Evolutionary conservation across 2,888 invertebrate species (phyloP), one percentile per base, ranked within the genome.

Genomic region (Sphecodes monilicornis): DNA sequence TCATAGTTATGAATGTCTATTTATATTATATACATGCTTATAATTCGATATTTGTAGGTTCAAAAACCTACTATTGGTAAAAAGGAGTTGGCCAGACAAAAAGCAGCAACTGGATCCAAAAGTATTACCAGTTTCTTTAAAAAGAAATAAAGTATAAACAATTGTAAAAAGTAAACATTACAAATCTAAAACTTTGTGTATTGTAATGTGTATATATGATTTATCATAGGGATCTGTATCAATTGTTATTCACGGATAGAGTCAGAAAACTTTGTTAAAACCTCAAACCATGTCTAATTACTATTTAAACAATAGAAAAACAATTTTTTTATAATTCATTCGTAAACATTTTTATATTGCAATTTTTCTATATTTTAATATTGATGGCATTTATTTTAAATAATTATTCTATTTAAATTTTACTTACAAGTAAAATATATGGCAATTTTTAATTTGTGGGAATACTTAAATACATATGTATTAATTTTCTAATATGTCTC

Each of bases 91-190:
- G 96, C 97, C 0, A 95, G 97, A 90, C 96, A 96, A 91, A 98
- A 97, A 94, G 97, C 98, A 78, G 98, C 98, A 46, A 96, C 96
- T 91, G 97, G 98, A 74, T 97, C 97, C 43, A 98, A 98, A 95
- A 97, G 96, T 91, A 98, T 98, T 93, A 96, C 97, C 76, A 97
- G 97, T 50, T 98, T 98, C 95, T 98, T 98, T 93, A 96, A 96
- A 89, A 97, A 97, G 94, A 96, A 96, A 93, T 96, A 90, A 93
- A 80, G 6, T 68, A 73, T 60, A 68, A 60, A 32, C 41, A 43
- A 60, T 79, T 81, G 54, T 60, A 82, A 22, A 66, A 57, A 69
- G 72, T 16, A 69, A 71, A n/a, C 66, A 76, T 43, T 57, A 71
- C 29, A 57, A 76, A 76, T 82, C 66, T 50, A 41, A 76, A 68